phyloP scores from a whole-genome alignment of 2,888 invertebrate genomes.

The Agapetus fuscipes region DNA sequence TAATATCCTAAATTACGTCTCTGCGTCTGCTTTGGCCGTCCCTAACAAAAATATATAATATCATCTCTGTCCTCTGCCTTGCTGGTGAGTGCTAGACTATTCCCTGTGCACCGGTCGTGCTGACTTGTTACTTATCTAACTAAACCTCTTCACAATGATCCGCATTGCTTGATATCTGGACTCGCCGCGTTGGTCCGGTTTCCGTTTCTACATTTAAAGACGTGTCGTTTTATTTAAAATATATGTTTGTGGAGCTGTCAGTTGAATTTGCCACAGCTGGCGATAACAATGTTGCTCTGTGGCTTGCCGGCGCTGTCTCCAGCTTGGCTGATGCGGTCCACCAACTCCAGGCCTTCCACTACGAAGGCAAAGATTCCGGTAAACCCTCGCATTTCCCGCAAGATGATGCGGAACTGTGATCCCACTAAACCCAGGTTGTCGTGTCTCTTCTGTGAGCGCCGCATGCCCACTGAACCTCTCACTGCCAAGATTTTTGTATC shows the following conservation, averaged over 20 bases:
- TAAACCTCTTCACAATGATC: too few relatives aligned
- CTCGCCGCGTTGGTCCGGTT: too few relatives aligned
- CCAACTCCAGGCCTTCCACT: constrained; percentile 67
- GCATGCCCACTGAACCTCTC: constrained; percentile 72
- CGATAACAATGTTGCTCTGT: constrained; percentile 61
- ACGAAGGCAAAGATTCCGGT: constrained; percentile 76
- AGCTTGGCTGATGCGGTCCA: constrained; percentile 67
- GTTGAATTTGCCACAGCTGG: constrained; percentile 66
- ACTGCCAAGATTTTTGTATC: constrained; percentile 67
- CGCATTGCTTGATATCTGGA: constrained; percentile 17
- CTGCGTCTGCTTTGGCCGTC: background rate
- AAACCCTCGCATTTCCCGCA: constrained; percentile 75
- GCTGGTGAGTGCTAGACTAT: too few relatives aligned
- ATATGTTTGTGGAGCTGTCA: too few relatives aligned
- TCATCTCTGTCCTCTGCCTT: background rate
- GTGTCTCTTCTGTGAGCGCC: constrained; percentile 69
- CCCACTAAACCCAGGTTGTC: constrained; percentile 76
- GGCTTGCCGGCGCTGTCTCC: constrained; percentile 73
- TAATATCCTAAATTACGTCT: too few relatives aligned
- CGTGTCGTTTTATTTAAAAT: too few relatives aligned
- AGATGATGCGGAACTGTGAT: constrained; percentile 71
- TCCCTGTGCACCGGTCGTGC: too few relatives aligned
- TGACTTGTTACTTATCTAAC: too few relatives aligned
- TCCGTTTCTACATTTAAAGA: too few relatives aligned
- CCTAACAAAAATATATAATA: background rate